Base-by-base conservation (phyloP, 2,888 invertebrate genomes). In the Opisthograptis luteolata region DNA sequence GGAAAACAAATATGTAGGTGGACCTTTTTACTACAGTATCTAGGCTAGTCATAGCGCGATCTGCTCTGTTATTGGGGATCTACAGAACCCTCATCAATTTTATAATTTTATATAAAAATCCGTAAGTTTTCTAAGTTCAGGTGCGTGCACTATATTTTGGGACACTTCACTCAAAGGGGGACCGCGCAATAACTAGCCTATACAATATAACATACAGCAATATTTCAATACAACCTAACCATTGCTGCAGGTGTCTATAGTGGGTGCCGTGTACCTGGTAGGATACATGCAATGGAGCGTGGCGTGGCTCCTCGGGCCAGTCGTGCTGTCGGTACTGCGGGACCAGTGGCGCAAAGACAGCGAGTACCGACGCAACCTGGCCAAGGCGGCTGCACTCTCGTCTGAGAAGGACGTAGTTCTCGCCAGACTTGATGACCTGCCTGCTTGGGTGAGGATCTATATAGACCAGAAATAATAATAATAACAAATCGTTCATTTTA, bases 271-370 rank as follows among this genome's bases (percentile, higher is more conserved):
- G 31, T 97, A 96, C 84, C 81, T 96, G 41, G 93, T 95, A 37
- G 96, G 96, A 1, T 96, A 96, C 72, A 94, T 96, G 94, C 94
- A 96, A 77, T 95, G 97, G 93, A 96, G 96, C 65, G 93, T 96
- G 30, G 97, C 96, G 34, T 98, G 98, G 98, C 92, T 98, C 13
- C 92, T 98, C 55, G 82, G 85, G 0, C 97, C 97, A 0, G 92
- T 98, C 15, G 92, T 96, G 14, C 86, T 97, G 41, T 94, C 96
- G 2, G 95, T 96, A 43, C 91, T 96, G 62, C 92, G 96, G 37
- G 95, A 96, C 69, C 95, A 96, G 78, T 94, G 94, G 92, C 94
- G 94, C 56, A 94, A 94, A 70, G 94, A 94, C 49, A 95, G 93
- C 60, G 94, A 95, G 64, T 92, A 94, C 60, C 94, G 93, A 62